phyloP scores from a whole-genome alignment of 2,797 vertebrate genomes.

The Spea hammondii region DNA sequence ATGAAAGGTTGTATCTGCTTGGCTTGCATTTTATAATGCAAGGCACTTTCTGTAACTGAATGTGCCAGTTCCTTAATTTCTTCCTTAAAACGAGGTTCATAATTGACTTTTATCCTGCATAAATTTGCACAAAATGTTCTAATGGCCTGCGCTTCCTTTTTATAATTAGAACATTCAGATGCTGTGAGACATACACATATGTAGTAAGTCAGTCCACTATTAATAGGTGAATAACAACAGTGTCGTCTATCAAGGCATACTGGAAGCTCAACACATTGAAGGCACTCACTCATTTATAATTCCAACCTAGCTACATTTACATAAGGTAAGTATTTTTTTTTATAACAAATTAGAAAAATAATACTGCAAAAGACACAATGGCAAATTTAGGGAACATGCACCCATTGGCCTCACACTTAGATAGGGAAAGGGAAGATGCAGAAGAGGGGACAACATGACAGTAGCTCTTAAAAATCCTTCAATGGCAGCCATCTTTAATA shows the following conservation, averaged over 20 bases:
- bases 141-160: slow-evolving; percentile 52
- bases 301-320: slow-evolving; percentile 10
- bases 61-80: slow-evolving; percentile 39
- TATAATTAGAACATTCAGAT: slow-evolving; percentile 55
- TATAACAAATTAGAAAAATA: neutral
- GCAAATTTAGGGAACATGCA: slow-evolving; percentile 42
- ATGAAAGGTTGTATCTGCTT: slow-evolving; percentile 40
- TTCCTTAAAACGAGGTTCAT: slow-evolving; percentile 52
- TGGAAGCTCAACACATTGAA: slow-evolving; percentile 29
- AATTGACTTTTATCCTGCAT: slow-evolving; percentile 58
- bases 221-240: slow-evolving; percentile 53
- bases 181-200: neutral
- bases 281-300: slow-evolving; percentile 35
- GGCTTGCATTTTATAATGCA: slow-evolving; percentile 49
- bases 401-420: slow-evolving; percentile 29
- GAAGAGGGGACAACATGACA: slow-evolving; percentile 27
- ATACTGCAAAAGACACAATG: slow-evolving; percentile 47
- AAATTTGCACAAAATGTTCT: slow-evolving; percentile 54
- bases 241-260: slow-evolving; percentile 49
- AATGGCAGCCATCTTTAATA: slow-evolving; percentile 48
- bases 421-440: slow-evolving; percentile 30
- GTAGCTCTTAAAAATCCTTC: slow-evolving; percentile 17
- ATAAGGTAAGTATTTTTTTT: neutral
- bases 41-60: slow-evolving; percentile 45
- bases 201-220: slow-evolving; percentile 39